Evolutionary conservation across 2,888 invertebrate genomes (phyloP).

Genomic region (Pheosia gnoma): DNA sequence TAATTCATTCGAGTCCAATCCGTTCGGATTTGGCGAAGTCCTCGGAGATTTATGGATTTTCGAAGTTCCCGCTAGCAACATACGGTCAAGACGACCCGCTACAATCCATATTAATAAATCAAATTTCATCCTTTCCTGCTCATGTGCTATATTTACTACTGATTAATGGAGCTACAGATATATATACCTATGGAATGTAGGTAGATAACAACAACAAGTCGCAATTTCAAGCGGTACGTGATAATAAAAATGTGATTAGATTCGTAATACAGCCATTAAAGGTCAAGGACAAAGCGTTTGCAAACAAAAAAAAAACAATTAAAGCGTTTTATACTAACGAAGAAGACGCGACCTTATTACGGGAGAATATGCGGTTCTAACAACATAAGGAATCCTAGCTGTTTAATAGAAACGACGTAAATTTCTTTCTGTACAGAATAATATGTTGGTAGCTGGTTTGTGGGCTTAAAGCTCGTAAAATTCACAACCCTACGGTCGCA

Average conservation of each 20-base stretch:
- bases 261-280: too few relatives aligned
- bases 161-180: background rate
- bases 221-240: too few relatives aligned
- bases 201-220: too few relatives aligned
- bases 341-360: conserved; percentile 6
- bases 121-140: conserved; percentile 44
- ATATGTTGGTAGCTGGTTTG: conserved; percentile 3
- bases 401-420: background rate
- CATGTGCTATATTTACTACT: conserved; percentile 9
- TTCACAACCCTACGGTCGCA: conserved; percentile 1
- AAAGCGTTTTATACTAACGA: conserved; percentile 2
- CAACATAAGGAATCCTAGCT: background rate
- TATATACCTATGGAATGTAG: background rate
- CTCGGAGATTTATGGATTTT: conserved; percentile 67
- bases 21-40: conserved; percentile 59
- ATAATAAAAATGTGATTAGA: too few relatives aligned
- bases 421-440: conserved; percentile 2
- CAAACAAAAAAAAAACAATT: conserved; percentile 2
- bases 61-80: conserved; percentile 66
- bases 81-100: conserved; percentile 52
- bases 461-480: conserved; percentile 2
- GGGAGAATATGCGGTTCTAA: background rate
- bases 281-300: background rate
- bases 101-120: conserved; percentile 61
- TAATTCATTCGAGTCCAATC: conserved; percentile 65